Base-by-base conservation (phyloP, 64 coral and sea anemone species). In the Montipora cactus region DNA sequence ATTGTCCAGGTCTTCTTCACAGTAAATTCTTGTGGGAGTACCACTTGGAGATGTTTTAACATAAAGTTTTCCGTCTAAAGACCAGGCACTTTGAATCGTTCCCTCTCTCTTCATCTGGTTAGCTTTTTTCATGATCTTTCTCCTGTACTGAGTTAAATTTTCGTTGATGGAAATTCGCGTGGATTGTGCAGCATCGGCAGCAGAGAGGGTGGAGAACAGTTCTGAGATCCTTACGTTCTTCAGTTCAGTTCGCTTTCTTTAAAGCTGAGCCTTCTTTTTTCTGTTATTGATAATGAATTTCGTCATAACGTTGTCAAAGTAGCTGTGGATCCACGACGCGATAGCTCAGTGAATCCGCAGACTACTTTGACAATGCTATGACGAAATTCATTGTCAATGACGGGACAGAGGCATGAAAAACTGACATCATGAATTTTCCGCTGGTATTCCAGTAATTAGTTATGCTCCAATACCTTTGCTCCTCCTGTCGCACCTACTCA, bases 41-140 rank as follows among this genome's bases (percentile, higher is more conserved):
- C 69, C 69, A 73, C 69, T 73, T 73, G n/a, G 69, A 73, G 69
- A 73, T 20, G 69, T 20, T 73, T 20, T 73, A 73, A 73, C 18
- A 20, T 73, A 20, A 19, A 73, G 69, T n/a, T 22, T 73, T 44
- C 69, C 18, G 69, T 73, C 69, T 20, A 73, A 20, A 20, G 69
- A 73, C 69, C 69, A 73, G 7, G 19, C 69, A 73, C 69, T 73
- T 20, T 73, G 69, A 73, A 73, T 20, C 69, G 16, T 73, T n/a
- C 69, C 69, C 14, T 73, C 69, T 20, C 19, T 73, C 18, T 73
- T 25, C 25, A 25, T 25, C 25, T 25, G 25, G 66, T 69, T 69
- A 7, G 66, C 66, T 14, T 14, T 69, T 69, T 69, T 69, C 13
- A 69, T 69, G 66, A 69, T 69, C 12, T 13, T 13, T 12, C 66